Evolutionary conservation across 1,140 invertebrate species (phyloP).

Genomic region (Goniozus legneri): DNA sequence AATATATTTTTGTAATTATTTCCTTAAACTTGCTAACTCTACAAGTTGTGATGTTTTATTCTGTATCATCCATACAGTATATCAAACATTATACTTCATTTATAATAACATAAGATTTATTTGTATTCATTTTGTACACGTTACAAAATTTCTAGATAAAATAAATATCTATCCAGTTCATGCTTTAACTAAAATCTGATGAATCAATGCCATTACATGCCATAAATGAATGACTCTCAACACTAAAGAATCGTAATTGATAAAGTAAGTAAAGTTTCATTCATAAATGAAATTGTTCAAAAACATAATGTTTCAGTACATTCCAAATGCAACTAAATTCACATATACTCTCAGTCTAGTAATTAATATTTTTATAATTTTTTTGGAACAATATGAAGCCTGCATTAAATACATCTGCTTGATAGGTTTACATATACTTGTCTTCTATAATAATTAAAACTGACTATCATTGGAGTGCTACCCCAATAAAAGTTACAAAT

Average conservation of each 20-base stretch:
- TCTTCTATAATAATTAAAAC: constrained; percentile 73
- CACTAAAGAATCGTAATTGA: too few relatives aligned
- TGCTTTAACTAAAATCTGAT: not conserved
- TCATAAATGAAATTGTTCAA: too few relatives aligned
- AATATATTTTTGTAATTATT: constrained; percentile 41
- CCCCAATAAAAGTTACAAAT: too few relatives aligned
- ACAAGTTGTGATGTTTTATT: constrained; percentile 28
- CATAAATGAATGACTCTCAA: not conserved
- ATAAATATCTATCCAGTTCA: constrained; percentile 38
- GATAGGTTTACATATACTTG: constrained; percentile 92
- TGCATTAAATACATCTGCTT: constrained; percentile 91
- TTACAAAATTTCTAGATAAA: constrained; percentile 38
- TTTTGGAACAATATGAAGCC: constrained; percentile 81
- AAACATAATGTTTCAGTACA: too few relatives aligned
- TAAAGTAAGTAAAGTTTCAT: too few relatives aligned
- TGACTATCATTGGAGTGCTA: constrained; percentile 68
- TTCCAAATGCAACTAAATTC: too few relatives aligned
- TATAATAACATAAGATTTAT: constrained; percentile 44
- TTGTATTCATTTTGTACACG: constrained; percentile 52
- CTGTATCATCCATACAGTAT: constrained; percentile 22
- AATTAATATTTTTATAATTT: constrained; percentile 51
- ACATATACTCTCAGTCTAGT: too few relatives aligned
- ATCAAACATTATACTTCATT: constrained; percentile 22
- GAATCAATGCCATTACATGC: not conserved
- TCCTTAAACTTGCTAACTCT: constrained; percentile 26